A percentile compares a stretch with the other conserved stretches of the same genome.
Evolutionary conservation across 2,888 invertebrate species (phyloP).

Genomic region (Blomia tropicalis): DNA sequence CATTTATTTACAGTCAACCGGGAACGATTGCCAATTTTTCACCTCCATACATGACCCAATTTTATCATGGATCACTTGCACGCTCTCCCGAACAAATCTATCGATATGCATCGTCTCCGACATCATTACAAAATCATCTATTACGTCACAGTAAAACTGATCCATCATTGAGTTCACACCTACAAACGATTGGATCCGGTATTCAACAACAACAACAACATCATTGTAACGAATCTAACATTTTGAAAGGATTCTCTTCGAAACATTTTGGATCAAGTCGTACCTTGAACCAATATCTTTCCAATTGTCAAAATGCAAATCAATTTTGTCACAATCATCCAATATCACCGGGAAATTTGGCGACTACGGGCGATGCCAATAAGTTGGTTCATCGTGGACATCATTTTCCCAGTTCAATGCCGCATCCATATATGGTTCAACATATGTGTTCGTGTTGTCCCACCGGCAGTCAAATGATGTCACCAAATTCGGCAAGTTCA

Average conservation of each 20-base stretch:
- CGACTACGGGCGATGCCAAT: not conserved
- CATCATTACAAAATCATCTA: not conserved
- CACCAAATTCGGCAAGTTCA: not conserved
- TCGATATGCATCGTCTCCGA: not conserved
- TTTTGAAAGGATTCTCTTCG: too few relatives aligned
- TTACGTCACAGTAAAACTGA: slow-evolving; percentile 16
- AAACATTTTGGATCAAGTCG: not conserved
- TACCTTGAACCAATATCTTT: not conserved
- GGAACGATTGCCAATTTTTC: not conserved
- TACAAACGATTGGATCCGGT: too few relatives aligned
- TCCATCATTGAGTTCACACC: slow-evolving; percentile 7
- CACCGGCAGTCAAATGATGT: slow-evolving; percentile 6
- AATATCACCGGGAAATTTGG: not conserved
- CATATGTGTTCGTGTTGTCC: slow-evolving; percentile 15
- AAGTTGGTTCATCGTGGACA: slow-evolving; percentile 8
- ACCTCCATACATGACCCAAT: not conserved
- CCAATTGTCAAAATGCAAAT: not conserved
- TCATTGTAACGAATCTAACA: not conserved
- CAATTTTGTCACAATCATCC: not conserved
- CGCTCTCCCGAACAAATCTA: not conserved
- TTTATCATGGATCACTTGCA: not conserved
- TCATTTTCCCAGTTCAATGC: not conserved
- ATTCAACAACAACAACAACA: too few relatives aligned
- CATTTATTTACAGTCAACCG: not conserved
- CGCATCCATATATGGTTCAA: not conserved